Evolutionary conservation across 2,888 invertebrate species (phyloP).

Genomic region (Cryptocephalus moraei): DNA sequence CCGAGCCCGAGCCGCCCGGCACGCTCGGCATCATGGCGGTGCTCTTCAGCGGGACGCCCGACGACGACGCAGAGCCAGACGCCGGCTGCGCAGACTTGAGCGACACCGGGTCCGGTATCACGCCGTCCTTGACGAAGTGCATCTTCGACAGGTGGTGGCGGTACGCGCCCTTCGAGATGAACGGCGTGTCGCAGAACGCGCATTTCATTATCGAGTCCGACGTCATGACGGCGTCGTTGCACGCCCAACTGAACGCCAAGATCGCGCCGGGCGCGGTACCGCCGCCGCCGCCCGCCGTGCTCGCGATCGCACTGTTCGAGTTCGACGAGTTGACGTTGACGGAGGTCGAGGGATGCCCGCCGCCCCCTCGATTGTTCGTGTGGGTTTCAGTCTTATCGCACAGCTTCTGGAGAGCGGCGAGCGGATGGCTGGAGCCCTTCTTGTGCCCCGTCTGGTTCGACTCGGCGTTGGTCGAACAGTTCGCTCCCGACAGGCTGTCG

Average conservation of each 20-base stretch:
- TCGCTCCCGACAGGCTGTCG: slow-evolving; percentile 64
- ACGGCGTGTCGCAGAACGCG: slow-evolving; percentile 90
- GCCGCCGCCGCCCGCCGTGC: slow-evolving; percentile 27
- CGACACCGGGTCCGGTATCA: slow-evolving; percentile 64
- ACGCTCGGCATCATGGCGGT: slow-evolving; percentile 21
- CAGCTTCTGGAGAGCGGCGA: slow-evolving; percentile 89
- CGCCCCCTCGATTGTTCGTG: slow-evolving; percentile 40
- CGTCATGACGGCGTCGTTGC: slow-evolving; percentile 83
- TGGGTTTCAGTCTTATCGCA: slow-evolving; percentile 90
- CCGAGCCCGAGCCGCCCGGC: slow-evolving; percentile 22
- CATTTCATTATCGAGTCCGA: slow-evolving; percentile 87
- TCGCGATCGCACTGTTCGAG: slow-evolving; percentile 26
- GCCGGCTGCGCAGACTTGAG: slow-evolving; percentile 39
- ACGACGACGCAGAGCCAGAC: slow-evolving; percentile 12
- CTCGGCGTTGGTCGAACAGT: slow-evolving; percentile 24
- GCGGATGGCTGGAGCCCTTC: slow-evolving; percentile 72
- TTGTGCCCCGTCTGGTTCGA: slow-evolving; percentile 46
- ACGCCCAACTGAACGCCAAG: slow-evolving; percentile 88
- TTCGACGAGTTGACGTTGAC: slow-evolving; percentile 23
- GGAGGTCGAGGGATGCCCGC: slow-evolving; percentile 30
- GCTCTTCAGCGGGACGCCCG: slow-evolving; percentile 28
- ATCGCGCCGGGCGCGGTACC: slow-evolving; percentile 71
- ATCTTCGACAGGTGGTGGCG: slow-evolving; percentile 92
- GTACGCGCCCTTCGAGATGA: slow-evolving; percentile 94
- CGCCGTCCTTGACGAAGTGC: slow-evolving; percentile 91